Base-by-base conservation (phyloP, 1,140 invertebrate species). In the Palaemon carinicauda region DNA sequence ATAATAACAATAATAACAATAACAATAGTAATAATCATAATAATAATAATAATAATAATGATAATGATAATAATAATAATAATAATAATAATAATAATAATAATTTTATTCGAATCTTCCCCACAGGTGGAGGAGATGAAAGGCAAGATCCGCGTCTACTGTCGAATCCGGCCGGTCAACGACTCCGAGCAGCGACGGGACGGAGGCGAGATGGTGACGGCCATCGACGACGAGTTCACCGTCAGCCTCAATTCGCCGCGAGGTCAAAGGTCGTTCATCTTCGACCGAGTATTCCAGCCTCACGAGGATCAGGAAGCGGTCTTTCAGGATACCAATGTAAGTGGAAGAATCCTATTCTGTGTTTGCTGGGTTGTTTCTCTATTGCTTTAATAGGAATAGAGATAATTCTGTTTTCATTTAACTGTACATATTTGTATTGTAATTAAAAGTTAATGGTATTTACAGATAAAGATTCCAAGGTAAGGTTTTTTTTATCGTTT, bases 61-160 rank as follows among this genome's bases (percentile, higher is more conserved):
- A n/a, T n/a, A n/a, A n/a, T n/a, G n/a, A n/a, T n/a, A n/a, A n/a
- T n/a, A n/a, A n/a, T n/a, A n/a, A n/a, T n/a, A n/a, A n/a, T n/a
- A n/a, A n/a, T n/a, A n/a, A n/a, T n/a, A n/a, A n/a, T n/a, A n/a
- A n/a, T n/a, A n/a, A n/a, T n/a, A n/a, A n/a, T n/a, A n/a, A n/a
- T n/a, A n/a, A n/a, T n/a, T n/a, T n/a, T n/a, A n/a, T 54, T 2
- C 3, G n/a, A 19, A 15, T 2, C 73, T 31, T 29, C 1, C 27
- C 50, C 21, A 31, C 81, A 89, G 89, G 92, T 93, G 10, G 92
- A 93, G 84, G 92, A 93, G 85, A 91, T 93, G 90, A 93, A 93
- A 90, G 92, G 93, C 15, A 93, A 93, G 89, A 93, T 93, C 71
- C 90, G 92, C 73, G 92, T 93, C 33, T 93, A 92, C 90, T 92